These are phyloP conservation scores for Rhynchopsitta pachyrhyncha DNA, from an alignment of 2,113 vertebrate species.

Conservation along the genomic window DNA sequence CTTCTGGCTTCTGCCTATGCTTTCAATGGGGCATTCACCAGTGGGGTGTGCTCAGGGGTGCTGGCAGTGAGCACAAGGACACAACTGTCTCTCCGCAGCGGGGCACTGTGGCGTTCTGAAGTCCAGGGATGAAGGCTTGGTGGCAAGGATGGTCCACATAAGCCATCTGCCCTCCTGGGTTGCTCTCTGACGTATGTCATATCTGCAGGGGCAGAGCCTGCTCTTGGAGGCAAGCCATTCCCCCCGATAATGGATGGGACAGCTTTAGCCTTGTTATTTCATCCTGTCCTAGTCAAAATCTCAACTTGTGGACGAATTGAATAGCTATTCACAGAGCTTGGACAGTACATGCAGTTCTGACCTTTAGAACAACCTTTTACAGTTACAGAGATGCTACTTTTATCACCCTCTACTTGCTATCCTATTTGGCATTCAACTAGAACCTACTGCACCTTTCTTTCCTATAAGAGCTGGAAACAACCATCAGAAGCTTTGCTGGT, in stretches of 20 bases:
- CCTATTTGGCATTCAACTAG: not conserved
- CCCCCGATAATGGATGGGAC: not conserved
- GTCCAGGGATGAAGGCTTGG: not conserved
- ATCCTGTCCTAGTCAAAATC: not conserved
- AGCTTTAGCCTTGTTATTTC: not conserved
- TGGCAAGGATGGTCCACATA: not conserved
- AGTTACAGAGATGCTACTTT: not conserved
- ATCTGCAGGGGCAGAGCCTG: conserved; percentile 6
- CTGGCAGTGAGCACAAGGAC: rapidly evolving
- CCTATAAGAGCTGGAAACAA: not conserved
- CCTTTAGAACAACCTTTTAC: conserved; percentile 18
- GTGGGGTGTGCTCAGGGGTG: not conserved
- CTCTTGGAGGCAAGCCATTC: conserved; percentile 6
- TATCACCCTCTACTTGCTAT: not conserved
- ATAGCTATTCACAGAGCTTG: not conserved
- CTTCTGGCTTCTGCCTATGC: not conserved
- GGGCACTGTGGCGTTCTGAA: conserved; percentile 13
- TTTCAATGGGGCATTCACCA: not conserved
- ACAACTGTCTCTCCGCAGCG: not conserved
- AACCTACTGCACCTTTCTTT: not conserved
- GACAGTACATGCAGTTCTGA: conserved; percentile 17
- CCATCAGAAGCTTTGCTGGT: not conserved
- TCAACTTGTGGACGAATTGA: not conserved
- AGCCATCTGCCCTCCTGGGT: not conserved
- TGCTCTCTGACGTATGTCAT: not conserved